Conservation (phyloP, 1,140 invertebrate genomes). For the Tetramorium parvispinum region DNA sequence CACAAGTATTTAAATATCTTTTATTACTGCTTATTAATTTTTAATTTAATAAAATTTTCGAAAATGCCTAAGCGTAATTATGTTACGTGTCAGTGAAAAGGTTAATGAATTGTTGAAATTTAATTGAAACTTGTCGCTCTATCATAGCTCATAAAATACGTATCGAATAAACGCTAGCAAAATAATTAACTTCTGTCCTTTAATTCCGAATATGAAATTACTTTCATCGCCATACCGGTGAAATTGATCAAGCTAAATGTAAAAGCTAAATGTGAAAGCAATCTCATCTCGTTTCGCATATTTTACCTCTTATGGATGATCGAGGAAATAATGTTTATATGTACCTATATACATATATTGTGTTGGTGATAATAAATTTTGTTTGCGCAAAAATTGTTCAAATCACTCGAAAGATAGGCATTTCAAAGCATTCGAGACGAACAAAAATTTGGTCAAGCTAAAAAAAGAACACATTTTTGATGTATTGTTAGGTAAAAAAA, state of each 20-base stretch:
- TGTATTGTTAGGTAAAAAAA: background rate
- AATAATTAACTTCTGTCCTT: conserved; percentile 45
- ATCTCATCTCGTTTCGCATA: conserved; percentile 6
- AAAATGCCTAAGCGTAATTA: background rate
- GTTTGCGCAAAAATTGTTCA: background rate
- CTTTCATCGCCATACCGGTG: background rate
- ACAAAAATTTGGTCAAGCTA: background rate
- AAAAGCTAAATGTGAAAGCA: background rate
- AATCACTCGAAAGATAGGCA: background rate
- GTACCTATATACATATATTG: too few species aligned
- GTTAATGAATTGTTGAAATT: conserved; percentile 14
- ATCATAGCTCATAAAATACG: background rate
- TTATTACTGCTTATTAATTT: conserved; percentile 1
- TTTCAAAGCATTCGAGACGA: background rate
- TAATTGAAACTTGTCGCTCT: background rate
- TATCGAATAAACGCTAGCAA: conserved; percentile 14
- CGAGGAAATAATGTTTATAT: background rate
- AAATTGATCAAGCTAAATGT: conserved; percentile 17
- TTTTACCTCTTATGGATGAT: background rate
- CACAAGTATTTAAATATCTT: background rate
- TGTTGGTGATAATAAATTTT: background rate
- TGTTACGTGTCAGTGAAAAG: background rate
- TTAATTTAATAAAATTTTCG: background rate
- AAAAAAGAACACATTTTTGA: background rate
- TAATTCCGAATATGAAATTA: conserved; percentile 34